These are phyloP conservation scores for Gryllus bimaculatus DNA, from an alignment of 1,140 invertebrate genomes.

Conservation along the genomic window DNA sequence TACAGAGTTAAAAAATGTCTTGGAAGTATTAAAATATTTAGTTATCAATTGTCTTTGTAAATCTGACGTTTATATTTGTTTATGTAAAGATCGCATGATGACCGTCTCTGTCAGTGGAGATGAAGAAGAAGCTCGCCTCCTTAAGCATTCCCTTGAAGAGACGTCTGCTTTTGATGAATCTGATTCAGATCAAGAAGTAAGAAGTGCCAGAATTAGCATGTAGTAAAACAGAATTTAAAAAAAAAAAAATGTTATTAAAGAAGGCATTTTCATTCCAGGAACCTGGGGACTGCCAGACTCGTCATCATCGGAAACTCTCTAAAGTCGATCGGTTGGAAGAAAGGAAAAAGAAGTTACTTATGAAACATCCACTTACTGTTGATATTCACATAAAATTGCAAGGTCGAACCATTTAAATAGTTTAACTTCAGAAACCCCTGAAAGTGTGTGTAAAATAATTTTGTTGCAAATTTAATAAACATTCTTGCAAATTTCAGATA, in stretches of 20 bases:
- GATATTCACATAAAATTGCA: constrained; percentile 50
- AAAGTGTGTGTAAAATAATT: not conserved
- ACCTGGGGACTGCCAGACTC: constrained; percentile 19
- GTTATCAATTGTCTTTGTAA: too few relatives aligned
- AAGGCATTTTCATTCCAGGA: not conserved
- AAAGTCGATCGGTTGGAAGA: constrained; percentile 47
- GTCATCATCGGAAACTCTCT: constrained; percentile 31
- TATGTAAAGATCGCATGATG: constrained; percentile 37
- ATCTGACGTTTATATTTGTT: too few relatives aligned
- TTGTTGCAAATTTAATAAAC: not conserved
- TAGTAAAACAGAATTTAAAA: not conserved
- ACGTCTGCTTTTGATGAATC: constrained; percentile 40
- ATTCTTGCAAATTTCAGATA: constrained; percentile 29
- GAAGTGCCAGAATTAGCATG: not conserved
- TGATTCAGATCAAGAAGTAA: constrained; percentile 50
- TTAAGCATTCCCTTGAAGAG: constrained; percentile 46
- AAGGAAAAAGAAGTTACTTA: constrained; percentile 55
- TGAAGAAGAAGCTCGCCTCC: constrained; percentile 65
- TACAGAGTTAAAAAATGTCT: constrained; percentile 4
- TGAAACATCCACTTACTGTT: constrained; percentile 63
- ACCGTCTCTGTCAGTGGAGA: constrained; percentile 59
- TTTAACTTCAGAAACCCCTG: constrained; percentile 8
- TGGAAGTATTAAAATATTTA: not conserved
- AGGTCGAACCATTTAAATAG: constrained; percentile 27
- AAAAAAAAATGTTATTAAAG: not conserved